Percentiles rank a stretch among this genome's conserved stretches.
These are phyloP conservation scores for Stegodyphus mimosarum DNA, from an alignment of 1,140 invertebrate species.

Conservation along the genomic window DNA sequence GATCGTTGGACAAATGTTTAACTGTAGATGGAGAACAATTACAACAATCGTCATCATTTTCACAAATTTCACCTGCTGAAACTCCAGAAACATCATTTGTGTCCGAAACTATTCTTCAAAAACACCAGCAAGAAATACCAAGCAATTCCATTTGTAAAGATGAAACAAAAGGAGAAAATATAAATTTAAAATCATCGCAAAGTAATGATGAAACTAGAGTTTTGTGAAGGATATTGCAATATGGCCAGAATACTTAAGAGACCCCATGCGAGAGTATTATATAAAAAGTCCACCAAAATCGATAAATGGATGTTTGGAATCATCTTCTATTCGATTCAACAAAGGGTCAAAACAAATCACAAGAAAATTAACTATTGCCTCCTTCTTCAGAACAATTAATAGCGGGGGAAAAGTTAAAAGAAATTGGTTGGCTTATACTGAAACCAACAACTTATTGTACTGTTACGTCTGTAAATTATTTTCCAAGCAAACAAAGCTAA, in stretches of 20 bases:
- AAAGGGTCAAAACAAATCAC: too few species aligned
- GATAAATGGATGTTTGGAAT: constrained; percentile 15
- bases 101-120: too few species aligned
- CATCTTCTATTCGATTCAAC: constrained; percentile 15
- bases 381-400: too few species aligned
- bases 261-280: neutral
- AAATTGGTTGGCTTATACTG: too few species aligned
- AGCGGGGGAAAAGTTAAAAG: too few species aligned
- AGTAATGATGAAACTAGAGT: neutral
- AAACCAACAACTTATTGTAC: too few species aligned
- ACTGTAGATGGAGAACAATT: too few species aligned
- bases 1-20: too few species aligned
- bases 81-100: too few species aligned
- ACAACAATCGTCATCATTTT: too few species aligned
- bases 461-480: constrained; percentile 11
- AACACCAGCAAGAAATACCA: constrained; percentile 18
- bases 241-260: constrained; percentile 14
- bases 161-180: constrained; percentile 9
- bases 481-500: neutral
- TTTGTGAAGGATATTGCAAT: constrained; percentile 1
- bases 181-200: constrained; percentile 8
- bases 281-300: neutral
- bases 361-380: too few species aligned
- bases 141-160: constrained; percentile 12
- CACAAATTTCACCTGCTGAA: too few species aligned